Percentiles rank a stretch among this genome's conserved stretches.
These are phyloP conservation scores for Pocillopora grandis DNA, from an alignment of 92 coral and sea anemone species.

Conservation along the genomic window DNA sequence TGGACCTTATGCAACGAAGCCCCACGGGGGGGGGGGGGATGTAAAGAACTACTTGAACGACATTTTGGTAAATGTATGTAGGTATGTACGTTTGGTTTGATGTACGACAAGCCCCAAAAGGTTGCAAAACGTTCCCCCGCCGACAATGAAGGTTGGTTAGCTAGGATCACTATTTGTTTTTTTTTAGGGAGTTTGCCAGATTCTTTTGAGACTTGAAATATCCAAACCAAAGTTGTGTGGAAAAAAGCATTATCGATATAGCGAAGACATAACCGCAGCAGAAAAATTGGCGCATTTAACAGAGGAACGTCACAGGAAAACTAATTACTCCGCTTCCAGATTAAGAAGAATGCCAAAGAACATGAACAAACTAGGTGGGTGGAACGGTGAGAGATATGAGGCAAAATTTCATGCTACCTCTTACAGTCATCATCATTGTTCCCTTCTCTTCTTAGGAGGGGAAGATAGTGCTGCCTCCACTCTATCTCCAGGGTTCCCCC, in stretches of 20 bases:
- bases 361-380: neutral
- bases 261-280: neutral
- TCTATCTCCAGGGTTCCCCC: too few species aligned
- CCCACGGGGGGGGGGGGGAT: too few species aligned
- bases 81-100: too few species aligned
- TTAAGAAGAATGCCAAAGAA: neutral
- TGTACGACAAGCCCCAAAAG: too few species aligned
- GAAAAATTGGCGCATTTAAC: slow-evolving; percentile 78
- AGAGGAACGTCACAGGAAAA: slow-evolving; percentile 49
- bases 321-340: slow-evolving; percentile 29
- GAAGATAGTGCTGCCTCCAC: too few species aligned
- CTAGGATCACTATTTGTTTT: neutral
- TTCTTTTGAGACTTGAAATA: slow-evolving; percentile 71
- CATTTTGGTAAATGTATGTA: too few species aligned
- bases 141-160: neutral
- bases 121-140: neutral
- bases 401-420: neutral
- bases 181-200: slow-evolving; percentile 88
- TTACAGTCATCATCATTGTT: too few species aligned
- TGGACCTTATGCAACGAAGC: too few species aligned
- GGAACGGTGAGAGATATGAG: neutral
- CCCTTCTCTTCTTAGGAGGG: too few species aligned
- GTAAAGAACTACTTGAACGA: too few species aligned
- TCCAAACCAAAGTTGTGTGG: slow-evolving; percentile 79
- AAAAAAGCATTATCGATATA: slow-evolving; percentile 16